phyloP scores from a whole-genome alignment of 30 jellyfish, hydroid and myxozoan species.

The Aurelia aurita region DNA sequence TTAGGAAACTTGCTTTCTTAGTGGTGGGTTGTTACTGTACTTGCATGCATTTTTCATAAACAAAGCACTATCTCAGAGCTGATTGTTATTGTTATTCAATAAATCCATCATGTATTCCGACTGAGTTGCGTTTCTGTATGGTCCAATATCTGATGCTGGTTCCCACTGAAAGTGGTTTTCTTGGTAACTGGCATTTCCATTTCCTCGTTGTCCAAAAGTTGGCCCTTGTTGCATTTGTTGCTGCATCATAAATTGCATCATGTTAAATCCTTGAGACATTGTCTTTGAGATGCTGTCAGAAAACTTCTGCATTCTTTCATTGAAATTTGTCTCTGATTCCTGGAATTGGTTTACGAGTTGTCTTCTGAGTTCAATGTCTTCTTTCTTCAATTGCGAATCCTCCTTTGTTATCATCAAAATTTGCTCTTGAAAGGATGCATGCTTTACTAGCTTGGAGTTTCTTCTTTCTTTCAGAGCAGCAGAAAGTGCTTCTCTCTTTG shows the following conservation, averaged over 20 bases:
- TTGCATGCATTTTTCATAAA: too few species aligned
- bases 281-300: background rate
- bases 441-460: background rate
- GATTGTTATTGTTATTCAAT: too few species aligned
- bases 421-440: background rate
- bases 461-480: conserved; percentile 1
- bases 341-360: background rate
- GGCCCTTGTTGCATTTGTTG: too few species aligned
- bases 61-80: too few species aligned
- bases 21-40: too few species aligned
- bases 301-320: background rate
- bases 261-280: background rate
- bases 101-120: too few species aligned
- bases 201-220: too few species aligned
- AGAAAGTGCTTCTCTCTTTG: background rate
- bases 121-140: too few species aligned
- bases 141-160: too few species aligned
- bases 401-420: background rate
- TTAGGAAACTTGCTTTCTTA: too few species aligned
- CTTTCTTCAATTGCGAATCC: background rate
- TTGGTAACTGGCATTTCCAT: too few species aligned
- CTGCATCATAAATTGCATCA: background rate
- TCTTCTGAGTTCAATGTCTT: conserved; percentile 3
- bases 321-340: background rate
- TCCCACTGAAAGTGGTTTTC: too few species aligned